Evolutionary conservation across 2,113 vertebrate genomes (phyloP), one percentile per base, ranked within the genome.

Genomic region (Perca fluviatilis): DNA sequence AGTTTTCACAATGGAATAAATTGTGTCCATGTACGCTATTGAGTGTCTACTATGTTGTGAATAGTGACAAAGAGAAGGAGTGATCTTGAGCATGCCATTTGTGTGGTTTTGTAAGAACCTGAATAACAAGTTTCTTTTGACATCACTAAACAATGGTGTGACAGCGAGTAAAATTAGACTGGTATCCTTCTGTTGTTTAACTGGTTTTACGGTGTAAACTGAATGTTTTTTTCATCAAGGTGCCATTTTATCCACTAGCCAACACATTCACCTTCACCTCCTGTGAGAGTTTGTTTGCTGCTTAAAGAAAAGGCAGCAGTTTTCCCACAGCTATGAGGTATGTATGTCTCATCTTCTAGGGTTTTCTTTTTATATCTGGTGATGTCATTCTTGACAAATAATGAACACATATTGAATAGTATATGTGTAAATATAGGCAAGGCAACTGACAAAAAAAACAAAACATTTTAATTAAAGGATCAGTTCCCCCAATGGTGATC

Each of bases 311-410:
- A 61, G 8, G 16, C 2, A 16, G 58, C 58, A 14, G 6, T 14
- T 69, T 36, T 54, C 5, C 18, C 40, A 12, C n/a, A 46, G 15
- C 36, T 25, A 72, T 72, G 69, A 72, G 69, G 69, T 72, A 72
- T 19, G 8, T 12, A 43, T 15, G 12, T 40, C 27, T 56, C 7
- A 43, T 60, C 25, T 57, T 54, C 53, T 7, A 54, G 1, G 21
- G 53, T 6, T 6, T 25, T 57, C 19, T n/a, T 4, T 3, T 57
- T 14, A 9, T 9, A 54, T 8, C 1, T 21, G 51, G 19, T 53
- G 6, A 21, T n/a, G 9, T 8, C 7, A 54, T 54, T 54, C 51
- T 21, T 21, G 14, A 1, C 51, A 54, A n/a, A 1, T 9, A 16
- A n/a, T 54, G 0, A 21, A n/a, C 7, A 54, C 0, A 54, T 54